A percentile compares a stretch with the other conserved stretches of the same genome.
Evolutionary conservation across 2,113 vertebrate species (phyloP).

Genomic region (Coturnix japonica): DNA sequence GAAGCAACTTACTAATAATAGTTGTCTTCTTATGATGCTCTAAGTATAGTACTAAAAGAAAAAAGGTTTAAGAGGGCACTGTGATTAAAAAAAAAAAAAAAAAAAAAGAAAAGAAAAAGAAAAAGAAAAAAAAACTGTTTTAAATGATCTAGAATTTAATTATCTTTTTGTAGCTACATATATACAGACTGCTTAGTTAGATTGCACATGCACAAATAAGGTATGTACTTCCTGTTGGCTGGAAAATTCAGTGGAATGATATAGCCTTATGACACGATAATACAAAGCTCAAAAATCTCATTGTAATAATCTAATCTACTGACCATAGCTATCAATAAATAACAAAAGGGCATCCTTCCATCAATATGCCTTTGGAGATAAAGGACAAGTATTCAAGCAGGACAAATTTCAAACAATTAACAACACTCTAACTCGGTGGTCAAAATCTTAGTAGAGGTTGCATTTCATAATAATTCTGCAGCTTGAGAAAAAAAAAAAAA

Average conservation of each 20-base stretch:
- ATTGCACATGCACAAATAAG: background rate
- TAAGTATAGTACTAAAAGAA: background rate
- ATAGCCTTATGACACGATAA: background rate
- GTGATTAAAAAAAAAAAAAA: background rate
- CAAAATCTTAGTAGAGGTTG: conserved; percentile 2
- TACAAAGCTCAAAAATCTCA: background rate
- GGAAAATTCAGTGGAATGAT: background rate
- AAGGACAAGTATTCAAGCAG: background rate
- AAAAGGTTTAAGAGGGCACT: conserved; percentile 31
- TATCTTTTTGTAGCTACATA: background rate
- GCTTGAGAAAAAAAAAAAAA: background rate
- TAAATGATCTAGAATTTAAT: background rate
- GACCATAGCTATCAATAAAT: background rate
- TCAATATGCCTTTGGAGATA: background rate
- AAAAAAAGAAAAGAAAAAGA: background rate
- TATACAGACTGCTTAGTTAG: background rate
- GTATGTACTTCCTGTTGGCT: background rate
- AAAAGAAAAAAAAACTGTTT: background rate
- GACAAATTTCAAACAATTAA: conserved; percentile 1
- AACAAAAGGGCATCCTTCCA: background rate
- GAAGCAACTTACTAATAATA: conserved; percentile 28
- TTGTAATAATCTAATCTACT: background rate
- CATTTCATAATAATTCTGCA: conserved; percentile 19
- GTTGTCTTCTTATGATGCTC: conserved; percentile 15
- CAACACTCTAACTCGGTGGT: background rate